Percentiles rank a stretch among this genome's conserved stretches.
Evolutionary conservation across 2,113 vertebrate species (phyloP).

Genomic region (Cisticola juncidis): DNA sequence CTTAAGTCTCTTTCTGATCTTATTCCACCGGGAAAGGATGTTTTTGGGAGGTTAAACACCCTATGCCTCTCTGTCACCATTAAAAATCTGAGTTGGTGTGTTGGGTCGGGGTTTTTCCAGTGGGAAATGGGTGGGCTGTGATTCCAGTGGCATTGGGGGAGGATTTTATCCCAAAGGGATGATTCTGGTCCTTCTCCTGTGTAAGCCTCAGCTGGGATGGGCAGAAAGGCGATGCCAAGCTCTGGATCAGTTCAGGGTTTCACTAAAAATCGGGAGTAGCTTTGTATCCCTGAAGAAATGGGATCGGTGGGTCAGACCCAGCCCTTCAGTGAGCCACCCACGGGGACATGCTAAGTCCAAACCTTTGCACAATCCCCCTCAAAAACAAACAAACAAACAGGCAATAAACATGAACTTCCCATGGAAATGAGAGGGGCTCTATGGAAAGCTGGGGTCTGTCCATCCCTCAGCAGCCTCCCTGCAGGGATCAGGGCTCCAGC

Average conservation of each 20-base stretch:
- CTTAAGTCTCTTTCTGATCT: background rate
- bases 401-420: too few relatives aligned
- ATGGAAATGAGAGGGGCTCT: rapidly evolving
- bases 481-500: background rate
- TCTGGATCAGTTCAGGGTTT: background rate
- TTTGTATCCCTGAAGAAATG: background rate
- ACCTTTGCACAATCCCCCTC: background rate
- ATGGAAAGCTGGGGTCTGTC: rapidly evolving
- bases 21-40: background rate
- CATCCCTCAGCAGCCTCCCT: too few relatives aligned
- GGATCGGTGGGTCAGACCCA: rapidly evolving
- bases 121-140: background rate
- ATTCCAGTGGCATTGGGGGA: background rate
- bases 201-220: background rate
- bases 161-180: rapidly evolving
- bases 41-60: rapidly evolving
- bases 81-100: background rate
- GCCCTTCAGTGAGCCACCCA: rapidly evolving
- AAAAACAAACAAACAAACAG: background rate
- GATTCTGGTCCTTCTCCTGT: background rate
- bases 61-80: rapidly evolving
- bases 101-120: background rate
- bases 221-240: background rate
- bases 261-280: background rate
- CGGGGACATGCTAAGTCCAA: rapidly evolving